Evolutionary conservation across 2,888 invertebrate genomes (phyloP), one percentile per base, ranked within the genome.

Genomic region (Bugula neritina): DNA sequence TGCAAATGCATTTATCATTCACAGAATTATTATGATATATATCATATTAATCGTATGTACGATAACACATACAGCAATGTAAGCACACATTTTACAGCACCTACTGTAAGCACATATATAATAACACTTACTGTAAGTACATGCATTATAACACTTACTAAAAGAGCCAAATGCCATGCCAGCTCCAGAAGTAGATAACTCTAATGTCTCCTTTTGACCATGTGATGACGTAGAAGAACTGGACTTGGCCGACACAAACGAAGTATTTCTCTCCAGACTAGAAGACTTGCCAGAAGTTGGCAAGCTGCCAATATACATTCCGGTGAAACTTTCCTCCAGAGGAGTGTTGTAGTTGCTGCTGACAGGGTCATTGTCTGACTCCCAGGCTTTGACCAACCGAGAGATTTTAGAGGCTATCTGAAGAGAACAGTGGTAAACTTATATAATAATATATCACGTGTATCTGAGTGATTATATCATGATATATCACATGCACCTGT

Each of bases 391-490:
- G 3, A 63, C 63, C 63, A 63, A 10, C 63, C 13, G 27, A 3
- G 29, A 29, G 29, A 63, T 25, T 27, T 63, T 63, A 13, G 31
- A 27, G 21, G 63, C 63, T 31, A 63, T 63, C 63, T 63, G 27
- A 17, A 57, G n/a, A n/a, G n/a, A n/a, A n/a, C n/a, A n/a, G n/a
- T n/a, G n/a, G n/a, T n/a, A n/a, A n/a, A n/a, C n/a, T n/a, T n/a
- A n/a, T n/a, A n/a, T n/a, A n/a, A n/a, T n/a, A n/a, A n/a, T n/a
- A n/a, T n/a, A n/a, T n/a, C n/a, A n/a, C n/a, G n/a, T n/a, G n/a
- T n/a, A n/a, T n/a, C n/a, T n/a, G n/a, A n/a, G n/a, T n/a, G n/a
- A n/a, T n/a, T n/a, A n/a, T n/a, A n/a, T n/a, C n/a, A n/a, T n/a
- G n/a, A n/a, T n/a, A n/a, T n/a, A n/a, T n/a, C n/a, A n/a, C n/a